Evolutionary conservation across 1,140 invertebrate species (phyloP).

Genomic region (Megathymus violae): DNA sequence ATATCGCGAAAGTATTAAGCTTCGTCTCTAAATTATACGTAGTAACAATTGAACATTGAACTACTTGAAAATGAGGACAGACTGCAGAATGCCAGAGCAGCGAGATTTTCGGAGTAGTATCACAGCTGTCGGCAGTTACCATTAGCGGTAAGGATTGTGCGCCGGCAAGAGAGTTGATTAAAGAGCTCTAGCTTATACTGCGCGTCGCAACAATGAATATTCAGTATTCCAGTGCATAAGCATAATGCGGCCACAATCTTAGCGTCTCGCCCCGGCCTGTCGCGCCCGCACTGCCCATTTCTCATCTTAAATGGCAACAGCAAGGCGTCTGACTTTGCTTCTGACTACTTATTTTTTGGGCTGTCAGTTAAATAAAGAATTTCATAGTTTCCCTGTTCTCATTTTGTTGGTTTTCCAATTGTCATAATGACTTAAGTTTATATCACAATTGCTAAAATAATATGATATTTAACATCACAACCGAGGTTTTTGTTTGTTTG

Average conservation of each 20-base stretch:
- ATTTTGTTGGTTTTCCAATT: conserved; percentile 1
- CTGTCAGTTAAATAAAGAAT: conserved; percentile 39
- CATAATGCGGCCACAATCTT: conserved; percentile 70
- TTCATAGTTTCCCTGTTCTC: conserved; percentile 40
- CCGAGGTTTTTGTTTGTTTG: no score
- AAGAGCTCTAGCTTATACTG: conserved; percentile 60
- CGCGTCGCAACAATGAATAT: conserved; percentile 70
- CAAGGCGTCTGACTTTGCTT: conserved; percentile 51
- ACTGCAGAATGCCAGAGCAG: conserved; percentile 4
- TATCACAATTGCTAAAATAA: background rate
- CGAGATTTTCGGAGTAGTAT: conserved; percentile 34
- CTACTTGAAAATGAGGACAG: conserved; percentile 14
- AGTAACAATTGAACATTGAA: conserved; percentile 1
- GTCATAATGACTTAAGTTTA: background rate
- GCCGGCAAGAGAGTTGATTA: conserved; percentile 66
- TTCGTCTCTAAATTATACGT: background rate
- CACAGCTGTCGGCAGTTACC: conserved; percentile 47
- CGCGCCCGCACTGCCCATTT: conserved; percentile 69
- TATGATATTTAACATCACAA: no score
- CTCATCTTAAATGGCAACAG: conserved; percentile 75
- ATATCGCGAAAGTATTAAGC: background rate
- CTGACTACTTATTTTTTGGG: conserved; percentile 45
- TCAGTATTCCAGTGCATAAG: conserved; percentile 72
- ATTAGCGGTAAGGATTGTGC: conserved; percentile 49
- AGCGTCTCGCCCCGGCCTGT: conserved; percentile 51